phyloP scores from a whole-genome alignment of 2,797 vertebrate genomes.

The Pempheris klunzingeri region DNA sequence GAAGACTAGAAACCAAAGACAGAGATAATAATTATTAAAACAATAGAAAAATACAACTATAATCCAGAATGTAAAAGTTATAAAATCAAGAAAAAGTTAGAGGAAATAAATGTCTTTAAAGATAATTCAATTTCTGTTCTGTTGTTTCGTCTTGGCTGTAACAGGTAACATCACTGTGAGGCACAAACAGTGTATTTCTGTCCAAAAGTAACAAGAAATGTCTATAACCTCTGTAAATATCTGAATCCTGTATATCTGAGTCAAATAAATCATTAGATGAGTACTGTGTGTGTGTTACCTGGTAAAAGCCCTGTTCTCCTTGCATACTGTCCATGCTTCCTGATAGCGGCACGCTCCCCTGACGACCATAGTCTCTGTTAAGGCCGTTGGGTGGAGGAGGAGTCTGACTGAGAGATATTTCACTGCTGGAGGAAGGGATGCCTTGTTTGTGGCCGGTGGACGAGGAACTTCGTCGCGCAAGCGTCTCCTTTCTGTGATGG shows the following conservation, averaged over 20 bases:
- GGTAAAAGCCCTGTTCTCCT: conserved; percentile 88
- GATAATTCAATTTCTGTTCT: no score
- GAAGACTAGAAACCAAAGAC: background rate
- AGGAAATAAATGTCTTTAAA: background rate
- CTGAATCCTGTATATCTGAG: background rate
- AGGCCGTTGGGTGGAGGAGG: conserved; percentile 90
- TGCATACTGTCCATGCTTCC: conserved; percentile 87
- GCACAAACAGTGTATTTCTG: no score
- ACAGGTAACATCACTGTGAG: no score
- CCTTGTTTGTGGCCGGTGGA: conserved; percentile 83
- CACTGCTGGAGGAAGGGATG: conserved; percentile 91
- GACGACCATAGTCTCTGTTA: conserved; percentile 88
- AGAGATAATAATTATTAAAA: background rate
- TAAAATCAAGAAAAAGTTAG: no score
- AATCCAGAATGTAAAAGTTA: background rate
- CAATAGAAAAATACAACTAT: background rate
- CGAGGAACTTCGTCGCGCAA: conserved; percentile 90
- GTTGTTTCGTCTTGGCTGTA: no score
- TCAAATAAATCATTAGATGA: background rate
- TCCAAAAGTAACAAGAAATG: background rate
- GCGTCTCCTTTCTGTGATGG: conserved; percentile 96
- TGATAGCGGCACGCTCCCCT: conserved; percentile 88
- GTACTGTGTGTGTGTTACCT: conserved; percentile 82
- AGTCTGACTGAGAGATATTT: conserved; percentile 89
- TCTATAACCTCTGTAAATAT: background rate